Percentiles rank a stretch among this genome's conserved stretches.
phyloP scores from a whole-genome alignment of 1,140 invertebrate genomes.

The Drosophila parabipectinata region DNA sequence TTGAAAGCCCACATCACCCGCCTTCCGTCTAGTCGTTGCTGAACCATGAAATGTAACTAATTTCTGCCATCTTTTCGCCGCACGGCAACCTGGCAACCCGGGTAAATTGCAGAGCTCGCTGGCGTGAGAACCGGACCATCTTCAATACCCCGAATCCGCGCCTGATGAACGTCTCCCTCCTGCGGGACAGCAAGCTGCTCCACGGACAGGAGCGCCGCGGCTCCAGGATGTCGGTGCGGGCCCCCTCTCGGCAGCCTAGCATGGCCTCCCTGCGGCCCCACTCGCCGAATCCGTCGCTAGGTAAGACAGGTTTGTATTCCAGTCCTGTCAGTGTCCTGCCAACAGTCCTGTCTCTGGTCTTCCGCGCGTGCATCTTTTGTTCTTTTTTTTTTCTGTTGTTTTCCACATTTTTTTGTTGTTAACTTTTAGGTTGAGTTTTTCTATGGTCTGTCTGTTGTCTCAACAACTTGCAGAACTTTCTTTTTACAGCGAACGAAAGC shows the following conservation, averaged over 20 bases:
- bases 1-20: slow-evolving; percentile 19
- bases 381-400: slow-evolving; percentile 35
- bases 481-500: slow-evolving; percentile 46
- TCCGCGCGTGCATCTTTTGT: slow-evolving; percentile 36
- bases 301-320: slow-evolving; percentile 87
- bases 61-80: slow-evolving; percentile 3
- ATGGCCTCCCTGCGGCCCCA: slow-evolving; percentile 92
- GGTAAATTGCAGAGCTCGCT: slow-evolving; percentile 89
- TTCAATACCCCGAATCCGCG: slow-evolving; percentile 97
- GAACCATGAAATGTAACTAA: slow-evolving; percentile 25
- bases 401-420: slow-evolving; percentile 5
- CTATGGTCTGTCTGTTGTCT: slow-evolving; percentile 37
- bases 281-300: slow-evolving; percentile 90
- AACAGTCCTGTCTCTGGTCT: slow-evolving; percentile 14
- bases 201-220: slow-evolving; percentile 90
- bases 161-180: slow-evolving; percentile 93
- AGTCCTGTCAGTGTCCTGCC: slow-evolving; percentile 27
- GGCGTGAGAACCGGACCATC: slow-evolving; percentile 95
- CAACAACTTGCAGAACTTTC: slow-evolving; percentile 56
- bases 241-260: slow-evolving; percentile 91
- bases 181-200: slow-evolving; percentile 91
- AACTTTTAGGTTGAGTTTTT: slow-evolving; percentile 20
- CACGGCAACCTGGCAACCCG: neutral
- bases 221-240: slow-evolving; percentile 90
- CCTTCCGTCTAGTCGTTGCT: neutral